These are phyloP conservation scores for Antheraea pernyi DNA, from an alignment of 1,140 invertebrate species.

Conservation along the genomic window DNA sequence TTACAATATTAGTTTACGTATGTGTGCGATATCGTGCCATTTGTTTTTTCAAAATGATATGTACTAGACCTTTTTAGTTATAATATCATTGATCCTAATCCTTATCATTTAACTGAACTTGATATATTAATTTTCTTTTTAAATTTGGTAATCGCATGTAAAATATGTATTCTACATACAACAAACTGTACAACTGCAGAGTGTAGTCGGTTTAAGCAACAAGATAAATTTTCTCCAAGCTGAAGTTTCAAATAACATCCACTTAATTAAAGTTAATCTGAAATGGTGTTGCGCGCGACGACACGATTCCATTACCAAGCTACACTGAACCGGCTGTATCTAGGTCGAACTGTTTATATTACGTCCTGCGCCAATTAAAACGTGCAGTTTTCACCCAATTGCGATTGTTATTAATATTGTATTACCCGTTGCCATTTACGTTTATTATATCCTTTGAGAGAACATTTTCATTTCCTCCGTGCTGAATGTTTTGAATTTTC, in stretches of 20 bases:
- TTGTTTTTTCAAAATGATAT: too few relatives aligned
- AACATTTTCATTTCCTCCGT: conserved; percentile 1
- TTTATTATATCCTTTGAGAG: background rate
- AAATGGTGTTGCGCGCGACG: conserved; percentile 41
- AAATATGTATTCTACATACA: background rate
- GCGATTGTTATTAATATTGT: conserved; percentile 8
- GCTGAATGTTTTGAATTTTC: background rate
- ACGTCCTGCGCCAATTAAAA: conserved; percentile 22
- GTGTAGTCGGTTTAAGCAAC: background rate
- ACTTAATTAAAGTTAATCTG: conserved; percentile 67
- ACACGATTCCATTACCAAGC: conserved; percentile 56
- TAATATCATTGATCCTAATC: too few relatives aligned
- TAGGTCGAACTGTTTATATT: conserved; percentile 31
- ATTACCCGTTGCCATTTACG: background rate
- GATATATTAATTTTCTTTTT: too few relatives aligned
- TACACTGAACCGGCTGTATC: conserved; percentile 33
- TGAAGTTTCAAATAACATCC: conserved; percentile 59
- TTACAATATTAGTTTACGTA: too few relatives aligned
- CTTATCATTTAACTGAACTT: too few relatives aligned
- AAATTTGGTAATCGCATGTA: background rate
- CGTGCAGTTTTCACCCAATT: conserved; percentile 17
- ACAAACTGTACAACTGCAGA: background rate
- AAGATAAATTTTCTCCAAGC: conserved; percentile 45
- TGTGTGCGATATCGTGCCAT: too few relatives aligned
- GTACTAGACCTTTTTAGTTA: too few relatives aligned